phyloP scores from a whole-genome alignment of 2,888 invertebrate species.

The Acleris literana region DNA sequence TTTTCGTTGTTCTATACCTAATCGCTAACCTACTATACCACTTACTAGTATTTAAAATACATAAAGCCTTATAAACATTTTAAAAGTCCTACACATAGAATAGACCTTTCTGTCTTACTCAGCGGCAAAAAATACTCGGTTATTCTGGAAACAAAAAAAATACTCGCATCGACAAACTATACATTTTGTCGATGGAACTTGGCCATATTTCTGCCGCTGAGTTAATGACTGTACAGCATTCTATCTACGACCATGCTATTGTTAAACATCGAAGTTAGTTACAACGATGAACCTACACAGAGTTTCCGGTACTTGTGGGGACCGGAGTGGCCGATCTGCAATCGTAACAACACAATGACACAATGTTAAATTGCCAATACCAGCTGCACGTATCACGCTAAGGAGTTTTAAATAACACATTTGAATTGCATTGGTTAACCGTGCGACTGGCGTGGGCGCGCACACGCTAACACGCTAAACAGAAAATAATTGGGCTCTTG shows the following conservation, averaged over 20 bases:
- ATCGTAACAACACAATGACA: conserved; percentile 42
- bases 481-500: no score
- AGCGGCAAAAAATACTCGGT: no score
- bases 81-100: no score
- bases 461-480: no score
- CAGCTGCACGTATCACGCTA: background rate
- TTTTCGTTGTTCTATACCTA: no score
- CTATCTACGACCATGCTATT: conserved; percentile 42
- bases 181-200: background rate
- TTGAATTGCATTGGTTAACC: background rate
- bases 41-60: no score
- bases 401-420: background rate
- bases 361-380: conserved; percentile 7
- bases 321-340: conserved; percentile 69
- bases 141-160: no score
- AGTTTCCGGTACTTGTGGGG: conserved; percentile 54
- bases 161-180: no score
- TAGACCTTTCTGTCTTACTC: no score
- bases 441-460: no score
- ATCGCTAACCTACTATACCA: no score
- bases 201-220: background rate
- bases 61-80: no score
- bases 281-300: conserved; percentile 63
- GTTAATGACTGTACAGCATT: conserved; percentile 20
- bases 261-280: conserved; percentile 49